Conservation (phyloP, 2,113 vertebrate species). For the Polyodon spathula region DNA sequence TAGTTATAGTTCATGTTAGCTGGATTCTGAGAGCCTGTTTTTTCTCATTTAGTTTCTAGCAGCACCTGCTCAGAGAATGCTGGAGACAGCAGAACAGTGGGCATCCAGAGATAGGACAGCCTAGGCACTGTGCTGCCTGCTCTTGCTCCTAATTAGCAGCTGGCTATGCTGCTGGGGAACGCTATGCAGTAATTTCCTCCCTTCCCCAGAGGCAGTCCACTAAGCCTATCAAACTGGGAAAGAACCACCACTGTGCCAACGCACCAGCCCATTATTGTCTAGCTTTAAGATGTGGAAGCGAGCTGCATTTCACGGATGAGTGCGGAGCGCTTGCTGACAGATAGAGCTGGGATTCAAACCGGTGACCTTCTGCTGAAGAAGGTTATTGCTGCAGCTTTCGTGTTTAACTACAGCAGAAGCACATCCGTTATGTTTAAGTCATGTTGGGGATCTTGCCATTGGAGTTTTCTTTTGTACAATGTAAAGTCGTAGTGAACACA, state of each 20-base stretch:
- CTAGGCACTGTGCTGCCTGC: conserved; percentile 22
- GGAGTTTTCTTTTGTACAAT: too few species aligned
- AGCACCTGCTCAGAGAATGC: conserved; percentile 27
- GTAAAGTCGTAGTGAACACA: too few species aligned
- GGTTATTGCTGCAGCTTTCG: neutral
- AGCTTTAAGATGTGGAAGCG: neutral
- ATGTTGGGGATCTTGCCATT: too few species aligned
- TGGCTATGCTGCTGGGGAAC: conserved; percentile 36
- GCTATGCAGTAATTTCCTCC: conserved; percentile 23
- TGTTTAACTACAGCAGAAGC: too few species aligned
- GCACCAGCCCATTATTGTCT: neutral
- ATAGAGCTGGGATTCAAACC: neutral
- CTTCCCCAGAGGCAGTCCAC: conserved; percentile 16
- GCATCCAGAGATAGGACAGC: conserved; percentile 16
- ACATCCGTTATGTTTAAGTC: too few species aligned
- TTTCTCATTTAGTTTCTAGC: conserved; percentile 17
- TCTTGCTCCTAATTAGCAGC: conserved; percentile 35
- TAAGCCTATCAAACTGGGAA: conserved; percentile 24
- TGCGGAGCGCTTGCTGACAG: neutral
- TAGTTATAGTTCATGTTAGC: too few species aligned
- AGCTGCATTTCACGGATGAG: neutral
- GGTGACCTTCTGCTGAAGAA: neutral
- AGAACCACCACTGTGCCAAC: neutral
- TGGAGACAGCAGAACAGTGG: conserved; percentile 27
- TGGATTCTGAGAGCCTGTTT: neutral